Evolutionary conservation across 2,113 vertebrate genomes (phyloP), one percentile per base, ranked within the genome.

Genomic region (Pteronura brasiliensis): DNA sequence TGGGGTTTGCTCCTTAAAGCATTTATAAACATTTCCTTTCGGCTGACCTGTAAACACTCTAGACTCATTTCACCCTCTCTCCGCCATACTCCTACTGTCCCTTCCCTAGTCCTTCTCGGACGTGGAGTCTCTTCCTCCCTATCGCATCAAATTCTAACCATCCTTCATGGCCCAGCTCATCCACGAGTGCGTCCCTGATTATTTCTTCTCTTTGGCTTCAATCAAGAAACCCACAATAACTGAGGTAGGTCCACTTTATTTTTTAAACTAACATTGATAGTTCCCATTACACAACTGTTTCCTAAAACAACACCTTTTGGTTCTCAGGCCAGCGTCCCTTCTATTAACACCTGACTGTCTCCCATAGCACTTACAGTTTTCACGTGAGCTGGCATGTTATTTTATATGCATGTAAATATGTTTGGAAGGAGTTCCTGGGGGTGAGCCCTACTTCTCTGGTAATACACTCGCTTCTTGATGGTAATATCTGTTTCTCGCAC

Each of bases 211-310:
- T 77, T 90, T n/a, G 55, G 15, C 25, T 42, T 69, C 71, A 85
- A 91, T 96, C 42, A 96, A 69, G 65, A 93, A 87, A 90, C 27
- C 4, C 18, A 71, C 44, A 95, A 88, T 52, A 18, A 93, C 13
- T 44, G 36, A 88, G 18, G 81, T 79, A 93, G 71, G n/a, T 25
- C 8, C 14, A 85, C 6, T 94, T 94, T 86, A 86, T 63, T 94
- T 96, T 96, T 97, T 29, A 85, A 85, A 89, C 92, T 67, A 82
- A 86, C 52, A 77, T 77, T 95, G 67, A 86, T 76, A 69, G 49
- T 76, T 88, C 59, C 67, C 39, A 59, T 79, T 84, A 55, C 3
- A 85, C 13, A 81, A 69, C 57, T 80, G 0, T 93, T 84, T 85
- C 17, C 42, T 52, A 94, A 96, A 95, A 76, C 29, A 85, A 57